Conservation (phyloP, 2,888 invertebrate genomes). For the Pyrocoelia pectoralis region DNA sequence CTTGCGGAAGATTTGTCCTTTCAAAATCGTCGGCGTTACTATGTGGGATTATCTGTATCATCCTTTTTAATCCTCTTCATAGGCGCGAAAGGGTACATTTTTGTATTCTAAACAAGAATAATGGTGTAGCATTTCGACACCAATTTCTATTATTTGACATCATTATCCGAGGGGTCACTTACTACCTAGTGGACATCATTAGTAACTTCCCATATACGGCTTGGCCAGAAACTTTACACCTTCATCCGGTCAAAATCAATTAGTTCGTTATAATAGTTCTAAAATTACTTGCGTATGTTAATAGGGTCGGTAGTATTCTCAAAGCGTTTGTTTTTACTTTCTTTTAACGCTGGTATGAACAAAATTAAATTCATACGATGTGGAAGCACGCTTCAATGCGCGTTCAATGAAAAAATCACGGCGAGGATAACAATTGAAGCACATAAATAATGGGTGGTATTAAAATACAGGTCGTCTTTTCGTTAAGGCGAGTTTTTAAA, state of each 20-base stretch:
- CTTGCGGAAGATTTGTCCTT: slow-evolving; percentile 19
- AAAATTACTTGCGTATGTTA: neutral
- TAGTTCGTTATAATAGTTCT: slow-evolving; percentile 8
- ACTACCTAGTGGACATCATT: slow-evolving; percentile 25
- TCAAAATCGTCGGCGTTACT: slow-evolving; percentile 21
- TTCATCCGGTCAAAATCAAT: slow-evolving; percentile 24
- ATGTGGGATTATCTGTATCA: slow-evolving; percentile 29
- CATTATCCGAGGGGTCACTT: slow-evolving; percentile 1
- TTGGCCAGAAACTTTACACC: slow-evolving; percentile 18
- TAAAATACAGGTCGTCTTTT: neutral
- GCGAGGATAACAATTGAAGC: slow-evolving; percentile 21
- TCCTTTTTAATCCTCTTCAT: slow-evolving; percentile 20
- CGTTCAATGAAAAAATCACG: slow-evolving; percentile 27
- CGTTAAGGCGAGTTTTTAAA: neutral
- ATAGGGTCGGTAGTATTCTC: too few species aligned
- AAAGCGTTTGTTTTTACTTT: slow-evolving; percentile 17
- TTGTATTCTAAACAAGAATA: slow-evolving; percentile 1
- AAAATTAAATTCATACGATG: slow-evolving; percentile 21
- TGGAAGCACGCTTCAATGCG: slow-evolving; percentile 36
- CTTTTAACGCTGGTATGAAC: slow-evolving; percentile 11
- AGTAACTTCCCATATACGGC: slow-evolving; percentile 19
- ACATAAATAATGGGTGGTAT: slow-evolving; percentile 30
- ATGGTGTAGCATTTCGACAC: neutral
- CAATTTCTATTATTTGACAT: neutral
- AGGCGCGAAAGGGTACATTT: slow-evolving; percentile 26